These are phyloP conservation scores for Lamellibrachia columna DNA, from an alignment of 2,888 invertebrate species.

Conservation along the genomic window DNA sequence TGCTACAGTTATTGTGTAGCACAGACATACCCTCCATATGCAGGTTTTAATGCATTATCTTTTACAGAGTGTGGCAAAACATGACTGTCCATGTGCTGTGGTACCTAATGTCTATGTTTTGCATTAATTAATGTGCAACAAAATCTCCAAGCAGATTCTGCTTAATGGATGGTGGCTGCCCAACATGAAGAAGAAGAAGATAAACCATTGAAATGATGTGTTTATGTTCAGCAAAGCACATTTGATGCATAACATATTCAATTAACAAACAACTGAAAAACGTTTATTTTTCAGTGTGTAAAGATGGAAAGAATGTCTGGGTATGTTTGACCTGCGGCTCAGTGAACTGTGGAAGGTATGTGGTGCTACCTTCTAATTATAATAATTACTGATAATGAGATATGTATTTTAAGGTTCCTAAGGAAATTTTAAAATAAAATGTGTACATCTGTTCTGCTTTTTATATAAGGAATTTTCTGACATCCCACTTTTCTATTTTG, in stretches of 20 bases:
- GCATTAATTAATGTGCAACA: too few species aligned
- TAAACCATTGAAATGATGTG: not conserved
- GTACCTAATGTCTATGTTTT: too few species aligned
- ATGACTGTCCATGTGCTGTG: too few species aligned
- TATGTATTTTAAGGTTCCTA: conserved; percentile 20
- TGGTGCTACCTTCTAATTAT: too few species aligned
- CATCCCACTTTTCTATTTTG: too few species aligned
- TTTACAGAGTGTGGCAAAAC: too few species aligned
- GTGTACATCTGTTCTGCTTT: not conserved
- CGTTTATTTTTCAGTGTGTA: conserved; percentile 59
- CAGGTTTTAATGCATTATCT: too few species aligned
- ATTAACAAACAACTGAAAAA: not conserved
- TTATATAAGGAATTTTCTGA: too few species aligned
- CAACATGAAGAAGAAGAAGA: not conserved
- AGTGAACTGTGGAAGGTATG: conserved; percentile 76
- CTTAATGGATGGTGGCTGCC: too few species aligned
- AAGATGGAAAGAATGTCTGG: conserved; percentile 75
- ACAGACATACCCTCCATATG: too few species aligned
- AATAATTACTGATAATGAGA: not conserved
- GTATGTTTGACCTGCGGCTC: conserved; percentile 80
- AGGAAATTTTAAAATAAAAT: not conserved
- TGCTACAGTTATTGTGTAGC: too few species aligned
- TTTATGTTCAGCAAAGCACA: not conserved
- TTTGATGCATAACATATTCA: not conserved
- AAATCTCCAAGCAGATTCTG: too few species aligned